phyloP scores from a whole-genome alignment of 2,797 vertebrate genomes.

The Leptatherina wallacei region DNA sequence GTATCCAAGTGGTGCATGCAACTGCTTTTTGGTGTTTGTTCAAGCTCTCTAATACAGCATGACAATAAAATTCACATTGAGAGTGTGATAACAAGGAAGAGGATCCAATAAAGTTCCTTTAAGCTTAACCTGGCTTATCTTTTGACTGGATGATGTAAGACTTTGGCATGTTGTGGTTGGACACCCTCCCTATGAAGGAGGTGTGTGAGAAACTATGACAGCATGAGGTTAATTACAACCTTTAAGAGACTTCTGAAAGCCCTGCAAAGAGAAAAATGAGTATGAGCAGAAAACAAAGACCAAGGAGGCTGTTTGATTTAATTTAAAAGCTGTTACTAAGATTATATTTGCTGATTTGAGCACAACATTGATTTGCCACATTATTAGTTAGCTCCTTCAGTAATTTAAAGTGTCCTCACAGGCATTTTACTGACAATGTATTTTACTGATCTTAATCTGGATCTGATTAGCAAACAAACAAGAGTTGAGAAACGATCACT shows the following conservation, averaged over 20 bases:
- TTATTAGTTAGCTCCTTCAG: accelerated
- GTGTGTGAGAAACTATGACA: slow-evolving; percentile 13
- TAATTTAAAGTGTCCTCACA: slow-evolving; percentile 18
- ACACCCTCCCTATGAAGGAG: slow-evolving; percentile 7
- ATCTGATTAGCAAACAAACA: slow-evolving; percentile 61
- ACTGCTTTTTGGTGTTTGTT: neutral
- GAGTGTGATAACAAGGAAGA: neutral
- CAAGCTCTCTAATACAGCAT: neutral
- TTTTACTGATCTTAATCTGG: slow-evolving; percentile 47
- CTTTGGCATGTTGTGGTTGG: slow-evolving; percentile 23
- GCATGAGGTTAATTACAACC: slow-evolving; percentile 16
- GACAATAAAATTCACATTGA: neutral
- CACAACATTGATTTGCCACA: neutral
- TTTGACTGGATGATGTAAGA: slow-evolving; percentile 40
- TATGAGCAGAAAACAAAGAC: neutral
- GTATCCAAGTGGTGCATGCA: neutral
- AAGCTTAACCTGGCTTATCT: neutral
- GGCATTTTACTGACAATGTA: slow-evolving; percentile 45
- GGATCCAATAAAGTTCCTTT: neutral
- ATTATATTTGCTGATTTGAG: neutral
- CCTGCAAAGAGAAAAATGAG: neutral
- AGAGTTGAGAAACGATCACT: slow-evolving; percentile 51
- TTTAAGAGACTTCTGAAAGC: neutral
- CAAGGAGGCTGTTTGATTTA: neutral
- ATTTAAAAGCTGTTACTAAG: neutral